These are phyloP conservation scores for Amphimallon solstitiale DNA, from an alignment of 2,888 invertebrate species.

Conservation along the genomic window DNA sequence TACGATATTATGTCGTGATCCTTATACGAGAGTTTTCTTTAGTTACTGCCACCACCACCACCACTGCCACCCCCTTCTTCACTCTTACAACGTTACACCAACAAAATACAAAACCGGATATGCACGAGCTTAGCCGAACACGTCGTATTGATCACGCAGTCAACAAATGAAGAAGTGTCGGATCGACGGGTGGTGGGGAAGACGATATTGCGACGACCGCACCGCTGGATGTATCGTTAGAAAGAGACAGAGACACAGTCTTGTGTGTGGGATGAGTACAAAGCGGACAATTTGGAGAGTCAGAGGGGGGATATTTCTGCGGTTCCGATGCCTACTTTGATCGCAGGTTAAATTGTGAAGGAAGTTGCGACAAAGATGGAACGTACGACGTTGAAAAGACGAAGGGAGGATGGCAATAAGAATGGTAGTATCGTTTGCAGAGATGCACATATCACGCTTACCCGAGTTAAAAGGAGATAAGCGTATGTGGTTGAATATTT, in stretches of 20 bases:
- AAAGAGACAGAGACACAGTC: constrained; percentile 4
- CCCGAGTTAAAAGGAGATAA: constrained; percentile 42
- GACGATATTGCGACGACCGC: constrained; percentile 45
- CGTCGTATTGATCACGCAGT: constrained; percentile 58
- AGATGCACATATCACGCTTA: constrained; percentile 35
- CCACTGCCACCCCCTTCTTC: background rate
- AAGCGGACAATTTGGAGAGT: constrained; percentile 14
- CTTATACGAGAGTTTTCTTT: constrained; percentile 37
- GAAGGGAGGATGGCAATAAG: constrained; percentile 52
- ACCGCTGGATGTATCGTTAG: constrained; percentile 13
- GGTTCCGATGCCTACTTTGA: constrained; percentile 53
- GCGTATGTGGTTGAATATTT: constrained; percentile 35
- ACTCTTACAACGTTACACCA: no score
- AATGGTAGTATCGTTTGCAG: constrained; percentile 49
- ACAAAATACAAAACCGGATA: constrained; percentile 4
- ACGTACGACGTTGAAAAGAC: constrained; percentile 46
- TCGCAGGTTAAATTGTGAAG: constrained; percentile 57
- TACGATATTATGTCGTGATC: constrained; percentile 56
- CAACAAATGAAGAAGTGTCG: constrained; percentile 62
- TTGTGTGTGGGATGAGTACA: constrained; percentile 5
- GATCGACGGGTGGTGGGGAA: constrained; percentile 48
- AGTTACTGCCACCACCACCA: background rate
- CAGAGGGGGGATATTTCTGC: constrained; percentile 46
- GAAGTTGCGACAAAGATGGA: constrained; percentile 53
- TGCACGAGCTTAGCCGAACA: constrained; percentile 54